phyloP scores from a whole-genome alignment of 2,113 vertebrate genomes.

The Myotis lucifugus region DNA sequence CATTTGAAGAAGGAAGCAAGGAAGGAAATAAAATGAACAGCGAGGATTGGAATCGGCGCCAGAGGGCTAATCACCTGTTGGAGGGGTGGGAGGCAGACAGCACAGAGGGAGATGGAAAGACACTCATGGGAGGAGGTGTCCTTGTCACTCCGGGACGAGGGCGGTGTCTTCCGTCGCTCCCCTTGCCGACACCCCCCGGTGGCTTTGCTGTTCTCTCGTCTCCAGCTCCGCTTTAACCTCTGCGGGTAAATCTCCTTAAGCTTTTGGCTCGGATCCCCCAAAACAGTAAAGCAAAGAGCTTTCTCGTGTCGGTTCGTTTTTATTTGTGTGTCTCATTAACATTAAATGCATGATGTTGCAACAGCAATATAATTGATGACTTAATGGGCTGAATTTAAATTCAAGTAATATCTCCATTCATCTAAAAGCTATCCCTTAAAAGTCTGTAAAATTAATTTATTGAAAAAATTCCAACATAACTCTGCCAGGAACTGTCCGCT shows the following conservation, averaged over 20 bases:
- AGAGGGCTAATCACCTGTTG: neutral
- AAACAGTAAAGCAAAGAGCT: conserved; percentile 59
- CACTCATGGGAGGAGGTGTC: fast-evolving
- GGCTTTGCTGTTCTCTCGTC: neutral
- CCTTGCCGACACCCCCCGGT: neutral
- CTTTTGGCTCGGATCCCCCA: conserved; percentile 43
- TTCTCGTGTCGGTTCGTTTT: conserved; percentile 57
- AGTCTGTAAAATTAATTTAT: conserved; percentile 82
- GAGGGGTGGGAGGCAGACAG: neutral
- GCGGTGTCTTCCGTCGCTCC: fast-evolving
- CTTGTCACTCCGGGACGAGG: fast-evolving
- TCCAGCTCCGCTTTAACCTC: neutral
- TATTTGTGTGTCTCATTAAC: conserved; percentile 76
- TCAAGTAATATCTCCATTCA: conserved; percentile 82
- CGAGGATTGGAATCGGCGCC: neutral
- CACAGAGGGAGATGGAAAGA: neutral
- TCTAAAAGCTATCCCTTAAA: conserved; percentile 82
- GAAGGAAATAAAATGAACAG: neutral
- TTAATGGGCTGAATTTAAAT: conserved; percentile 82
- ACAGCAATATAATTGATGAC: conserved; percentile 78
- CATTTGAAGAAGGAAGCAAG: neutral
- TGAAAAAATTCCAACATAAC: conserved; percentile 78
- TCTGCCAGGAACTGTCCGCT: conserved; percentile 73
- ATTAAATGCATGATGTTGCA: conserved; percentile 71
- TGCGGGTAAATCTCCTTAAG: neutral